Evolutionary conservation across 2,888 invertebrate genomes (phyloP), one percentile per base, ranked within the genome.

Genomic region (Limenitis camilla): DNA sequence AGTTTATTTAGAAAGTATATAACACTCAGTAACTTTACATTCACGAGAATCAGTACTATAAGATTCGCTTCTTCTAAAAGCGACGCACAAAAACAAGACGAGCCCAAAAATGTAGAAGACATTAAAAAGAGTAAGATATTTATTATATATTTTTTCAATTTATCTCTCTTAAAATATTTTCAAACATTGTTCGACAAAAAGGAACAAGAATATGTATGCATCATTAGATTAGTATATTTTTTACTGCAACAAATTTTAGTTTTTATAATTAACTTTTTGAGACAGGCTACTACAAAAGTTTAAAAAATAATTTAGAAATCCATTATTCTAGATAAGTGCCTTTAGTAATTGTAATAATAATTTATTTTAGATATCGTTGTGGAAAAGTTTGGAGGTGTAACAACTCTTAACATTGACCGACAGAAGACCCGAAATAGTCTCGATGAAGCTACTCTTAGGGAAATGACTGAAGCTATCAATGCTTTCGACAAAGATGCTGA

Each of bases 321-420:
- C 39, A 28, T n/a, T 47, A 35, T 51, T 6, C 11, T 8, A 11
- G 9, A 28, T 45, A 42, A 11, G 8, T 44, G 35, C 31, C 31
- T 43, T 5, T 6, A 6, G 9, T 38, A 7, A 35, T 38, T 27
- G 8, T 47, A 31, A 32, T 40, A 29, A 40, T 43, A 63, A 47
- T 40, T 49, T 29, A 32, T 71, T 66, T 8, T 64, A 85, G 86
- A 82, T 63, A 76, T 91, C 8, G 49, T 90, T 4, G 67, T 91
- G 5, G 92, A 93, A 56, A 91, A 91, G 62, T 86, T 90, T 55
- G 91, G 91, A 6, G 76, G 88, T 27, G 85, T 96, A 9, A 93
- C 92, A 30, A 89, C 93, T 44, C 92, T 98, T 50, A 96, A 94
- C n/a, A 94, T 98, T 53, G 97, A 97, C 74, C 89, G 96, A 8